Percentiles rank a stretch among this genome's conserved stretches.
Evolutionary conservation across 2,113 vertebrate species (phyloP).

Genomic region (Pontoporia blainvillei): DNA sequence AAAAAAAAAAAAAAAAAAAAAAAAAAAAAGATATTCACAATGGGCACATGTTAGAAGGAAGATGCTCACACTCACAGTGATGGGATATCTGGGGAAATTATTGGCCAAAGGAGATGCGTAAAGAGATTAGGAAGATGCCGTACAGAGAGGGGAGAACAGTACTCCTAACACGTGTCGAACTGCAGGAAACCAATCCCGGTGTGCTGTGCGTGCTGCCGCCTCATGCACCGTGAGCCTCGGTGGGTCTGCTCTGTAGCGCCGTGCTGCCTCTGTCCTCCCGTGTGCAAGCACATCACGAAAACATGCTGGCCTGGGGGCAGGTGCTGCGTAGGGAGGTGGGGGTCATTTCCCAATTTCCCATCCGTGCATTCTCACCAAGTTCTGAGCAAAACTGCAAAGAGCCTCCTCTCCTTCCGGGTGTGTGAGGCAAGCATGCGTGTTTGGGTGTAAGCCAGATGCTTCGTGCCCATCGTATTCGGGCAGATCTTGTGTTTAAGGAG

Average conservation of each 20-base stretch:
- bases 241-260: too few species aligned
- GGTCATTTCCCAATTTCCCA: not conserved
- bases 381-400: not conserved
- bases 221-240: not conserved
- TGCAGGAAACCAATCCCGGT: not conserved
- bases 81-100: not conserved
- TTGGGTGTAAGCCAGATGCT: not conserved
- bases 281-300: not conserved
- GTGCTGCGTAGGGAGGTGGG: fast-evolving
- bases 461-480: not conserved
- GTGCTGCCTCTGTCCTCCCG: not conserved
- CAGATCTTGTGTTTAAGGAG: not conserved
- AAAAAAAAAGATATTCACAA: not conserved
- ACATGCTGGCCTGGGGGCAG: not conserved
- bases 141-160: not conserved
- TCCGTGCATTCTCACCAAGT: not conserved
- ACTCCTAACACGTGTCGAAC: not conserved
- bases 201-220: not conserved
- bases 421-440: too few species aligned
- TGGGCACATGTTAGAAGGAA: not conserved
- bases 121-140: not conserved
- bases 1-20: not conserved
- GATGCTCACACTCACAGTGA: not conserved
- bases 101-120: not conserved
- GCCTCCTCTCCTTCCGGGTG: not conserved